Conservation (phyloP, 2,888 invertebrate genomes). For the Hyalella azteca region DNA sequence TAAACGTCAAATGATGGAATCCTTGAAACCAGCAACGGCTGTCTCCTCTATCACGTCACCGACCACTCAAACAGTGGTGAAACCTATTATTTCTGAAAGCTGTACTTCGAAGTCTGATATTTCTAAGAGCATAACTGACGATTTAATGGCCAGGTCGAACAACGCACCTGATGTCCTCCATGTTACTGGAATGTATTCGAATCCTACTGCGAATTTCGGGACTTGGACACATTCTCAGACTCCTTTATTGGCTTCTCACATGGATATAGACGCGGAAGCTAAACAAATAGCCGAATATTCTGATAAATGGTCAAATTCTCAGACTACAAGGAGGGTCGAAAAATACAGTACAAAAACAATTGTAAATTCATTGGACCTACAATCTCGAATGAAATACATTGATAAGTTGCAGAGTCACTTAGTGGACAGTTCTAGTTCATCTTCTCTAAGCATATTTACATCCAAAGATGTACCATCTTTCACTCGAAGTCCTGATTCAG, state of each 20-base stretch:
- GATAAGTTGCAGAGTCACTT: background rate
- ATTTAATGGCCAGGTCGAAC: too few species aligned
- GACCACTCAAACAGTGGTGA: too few species aligned
- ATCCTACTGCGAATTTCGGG: background rate
- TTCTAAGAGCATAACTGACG: too few species aligned
- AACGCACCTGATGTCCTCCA: too few species aligned
- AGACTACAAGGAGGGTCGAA: background rate
- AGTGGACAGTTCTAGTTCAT: background rate
- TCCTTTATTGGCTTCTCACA: background rate
- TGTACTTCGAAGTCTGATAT: too few species aligned
- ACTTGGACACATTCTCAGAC: background rate
- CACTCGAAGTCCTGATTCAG: background rate
- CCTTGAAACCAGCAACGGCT: too few species aligned
- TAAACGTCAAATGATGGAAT: too few species aligned
- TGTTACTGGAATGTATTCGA: background rate
- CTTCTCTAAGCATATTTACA: background rate
- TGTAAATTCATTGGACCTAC: background rate
- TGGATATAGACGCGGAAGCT: background rate
- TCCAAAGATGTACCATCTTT: background rate
- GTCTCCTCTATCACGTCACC: too few species aligned
- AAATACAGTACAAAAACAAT: too few species aligned
- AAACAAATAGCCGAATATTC: background rate
- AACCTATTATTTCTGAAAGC: too few species aligned
- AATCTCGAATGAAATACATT: conserved; percentile 26
- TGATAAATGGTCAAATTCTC: background rate